These are phyloP conservation scores for Echiichthys vipera DNA, from an alignment of 2,797 vertebrate species.

Conservation along the genomic window DNA sequence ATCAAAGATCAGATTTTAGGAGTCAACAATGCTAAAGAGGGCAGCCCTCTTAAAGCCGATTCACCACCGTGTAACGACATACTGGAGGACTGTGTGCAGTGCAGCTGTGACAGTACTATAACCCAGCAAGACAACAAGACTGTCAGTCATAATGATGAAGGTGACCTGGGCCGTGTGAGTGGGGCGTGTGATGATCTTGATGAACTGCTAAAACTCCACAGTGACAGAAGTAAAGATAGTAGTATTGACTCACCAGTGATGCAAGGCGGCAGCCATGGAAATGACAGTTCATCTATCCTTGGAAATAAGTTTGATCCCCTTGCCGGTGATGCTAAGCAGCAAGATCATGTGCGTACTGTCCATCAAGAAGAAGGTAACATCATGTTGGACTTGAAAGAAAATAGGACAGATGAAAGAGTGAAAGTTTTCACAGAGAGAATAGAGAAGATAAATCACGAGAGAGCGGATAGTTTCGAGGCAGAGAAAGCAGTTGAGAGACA, in stretches of 20 bases:
- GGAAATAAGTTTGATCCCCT: constrained; percentile 38
- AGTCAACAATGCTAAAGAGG: constrained; percentile 51
- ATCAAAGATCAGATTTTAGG: constrained; percentile 48
- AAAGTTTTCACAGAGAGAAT: constrained; percentile 32
- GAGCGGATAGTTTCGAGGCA: constrained; percentile 32
- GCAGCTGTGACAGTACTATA: constrained; percentile 48
- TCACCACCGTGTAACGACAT: constrained; percentile 56
- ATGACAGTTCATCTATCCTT: constrained; percentile 43
- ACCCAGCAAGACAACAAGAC: constrained; percentile 46
- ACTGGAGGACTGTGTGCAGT: constrained; percentile 58
- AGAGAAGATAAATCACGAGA: constrained; percentile 46
- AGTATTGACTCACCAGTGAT: constrained; percentile 15
- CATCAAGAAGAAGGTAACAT: constrained; percentile 25
- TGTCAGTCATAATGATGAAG: constrained; percentile 27
- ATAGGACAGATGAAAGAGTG: constrained; percentile 32
- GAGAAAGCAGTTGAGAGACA: constrained; percentile 27
- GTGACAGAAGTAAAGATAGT: constrained; percentile 43
- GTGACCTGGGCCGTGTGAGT: constrained; percentile 32
- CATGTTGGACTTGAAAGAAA: constrained; percentile 23
- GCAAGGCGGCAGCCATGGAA: constrained; percentile 20
- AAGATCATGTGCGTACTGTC: constrained; percentile 21
- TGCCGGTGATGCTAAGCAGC: constrained; percentile 11
- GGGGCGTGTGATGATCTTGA: constrained; percentile 44
- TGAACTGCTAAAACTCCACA: constrained; percentile 30
- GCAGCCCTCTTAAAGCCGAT: constrained; percentile 68